Base-by-base conservation (phyloP, 1,140 invertebrate species). In the Lasaia peninsularis region DNA sequence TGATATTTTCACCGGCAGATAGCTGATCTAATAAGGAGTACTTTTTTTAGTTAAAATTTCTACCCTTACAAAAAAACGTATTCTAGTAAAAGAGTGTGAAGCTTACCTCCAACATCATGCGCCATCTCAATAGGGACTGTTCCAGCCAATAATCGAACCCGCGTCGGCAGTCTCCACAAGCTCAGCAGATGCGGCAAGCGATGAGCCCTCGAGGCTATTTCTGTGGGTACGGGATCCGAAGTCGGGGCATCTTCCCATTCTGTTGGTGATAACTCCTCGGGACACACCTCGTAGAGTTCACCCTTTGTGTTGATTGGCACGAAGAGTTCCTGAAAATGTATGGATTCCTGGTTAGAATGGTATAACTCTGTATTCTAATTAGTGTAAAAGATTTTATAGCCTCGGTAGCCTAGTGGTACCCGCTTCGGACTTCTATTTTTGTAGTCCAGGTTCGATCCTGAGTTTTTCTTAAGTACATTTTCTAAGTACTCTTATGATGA, bases 221-320 rank as follows among this genome's bases (percentile, higher is more conserved):
- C 84, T 0, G 78, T 68, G 0, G 76, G 73, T 11, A 71, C 67
- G 8, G 73, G 54, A 3, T 66, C 50, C 1, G 63, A 64, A 11
- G 67, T 64, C 5, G 61, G 69, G 50, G 73, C 71, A 9, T 63
- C 58, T 33, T 78, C 79, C 80, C 88, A 89, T 62, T 90, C 90
- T 54, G 86, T 80, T 7, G 90, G 89, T n/a, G 88, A 84, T 54
- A 85, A 52, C 75, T 88, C 85, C 58, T 86, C 83, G 0, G 83
- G 89, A 52, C 90, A 90, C 37, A 90, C 90, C 67, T 91, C 91
- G 73, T 92, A 92, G 65, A 92, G 89, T 75, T 92, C 91, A 10
- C 91, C 91, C 73, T 91, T 91, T 2, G 91, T 91, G 60, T 91
- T 91, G 54, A 92, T 83, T 14, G 91, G 91, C 50, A 91, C 91